Percentiles rank a stretch among this genome's conserved stretches.
These are phyloP conservation scores for Sandelia bainsii DNA, from an alignment of 2,797 vertebrate species.

Conservation along the genomic window DNA sequence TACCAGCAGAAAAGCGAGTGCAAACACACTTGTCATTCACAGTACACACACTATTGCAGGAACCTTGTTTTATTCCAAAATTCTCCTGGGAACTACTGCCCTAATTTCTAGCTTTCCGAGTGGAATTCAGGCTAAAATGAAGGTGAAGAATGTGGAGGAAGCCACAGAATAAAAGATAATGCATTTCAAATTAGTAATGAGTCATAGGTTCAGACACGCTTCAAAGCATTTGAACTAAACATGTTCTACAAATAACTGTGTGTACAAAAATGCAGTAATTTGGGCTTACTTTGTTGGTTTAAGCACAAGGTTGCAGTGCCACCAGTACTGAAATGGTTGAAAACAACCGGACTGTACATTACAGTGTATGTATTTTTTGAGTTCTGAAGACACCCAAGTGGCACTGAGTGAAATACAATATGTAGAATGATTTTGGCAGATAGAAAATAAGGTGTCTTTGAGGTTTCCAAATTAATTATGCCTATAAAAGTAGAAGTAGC, in stretches of 20 bases:
- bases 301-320: conserved; percentile 18
- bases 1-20: conserved; percentile 55
- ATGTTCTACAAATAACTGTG: conserved; percentile 9
- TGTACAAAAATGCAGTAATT: conserved; percentile 31
- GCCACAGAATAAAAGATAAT: conserved; percentile 68
- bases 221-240: conserved; percentile 34
- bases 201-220: conserved; percentile 58
- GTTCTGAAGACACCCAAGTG: conserved; percentile 11
- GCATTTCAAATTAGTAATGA: conserved; percentile 62
- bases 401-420: conserved; percentile 29
- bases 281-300: conserved; percentile 9
- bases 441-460: conserved; percentile 44
- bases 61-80: conserved; percentile 74
- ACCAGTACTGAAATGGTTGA: conserved; percentile 4
- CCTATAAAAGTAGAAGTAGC: conserved; percentile 38
- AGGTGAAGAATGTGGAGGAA: conserved; percentile 73
- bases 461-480: conserved; percentile 50
- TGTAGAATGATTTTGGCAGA: conserved; percentile 22
- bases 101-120: conserved; percentile 76
- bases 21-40: conserved; percentile 60
- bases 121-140: conserved; percentile 77
- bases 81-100: conserved; percentile 70
- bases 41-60: conserved; percentile 61
- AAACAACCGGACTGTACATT: conserved; percentile 24
- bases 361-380: conserved; percentile 18